Evolutionary conservation across 2,797 vertebrate genomes (phyloP).

Genomic region (Lepidocolaptes lacrymiger): DNA sequence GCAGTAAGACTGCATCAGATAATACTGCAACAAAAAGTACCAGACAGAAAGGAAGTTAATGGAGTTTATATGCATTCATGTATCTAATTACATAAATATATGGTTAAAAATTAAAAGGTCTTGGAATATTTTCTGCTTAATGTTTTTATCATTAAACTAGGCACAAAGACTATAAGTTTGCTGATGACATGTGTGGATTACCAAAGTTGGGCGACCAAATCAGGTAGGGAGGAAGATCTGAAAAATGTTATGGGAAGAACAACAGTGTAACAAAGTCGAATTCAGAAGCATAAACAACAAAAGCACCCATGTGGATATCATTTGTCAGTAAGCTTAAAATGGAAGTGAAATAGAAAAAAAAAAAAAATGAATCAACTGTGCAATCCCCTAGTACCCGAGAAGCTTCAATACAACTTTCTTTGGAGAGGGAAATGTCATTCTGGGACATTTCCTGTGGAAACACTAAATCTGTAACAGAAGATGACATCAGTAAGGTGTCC

Average conservation of each 20-base stretch:
- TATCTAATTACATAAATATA: not conserved
- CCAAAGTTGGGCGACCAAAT: not conserved
- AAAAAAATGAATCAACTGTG: not conserved
- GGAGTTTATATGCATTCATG: not conserved
- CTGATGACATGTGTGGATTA: not conserved
- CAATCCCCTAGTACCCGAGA: not conserved
- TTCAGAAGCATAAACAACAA: not conserved
- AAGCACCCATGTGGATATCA: not conserved
- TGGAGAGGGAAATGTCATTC: not conserved
- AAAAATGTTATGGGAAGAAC: not conserved
- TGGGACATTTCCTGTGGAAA: not conserved
- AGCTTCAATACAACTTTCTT: accelerated
- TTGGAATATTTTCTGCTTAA: not conserved
- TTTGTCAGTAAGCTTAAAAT: not conserved
- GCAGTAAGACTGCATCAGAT: not conserved
- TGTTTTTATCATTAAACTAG: not conserved
- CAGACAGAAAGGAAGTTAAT: not conserved
- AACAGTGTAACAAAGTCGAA: not conserved
- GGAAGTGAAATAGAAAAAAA: not conserved
- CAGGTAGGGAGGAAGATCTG: not conserved
- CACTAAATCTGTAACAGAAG: not conserved
- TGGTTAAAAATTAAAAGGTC: not conserved
- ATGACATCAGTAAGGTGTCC: not conserved
- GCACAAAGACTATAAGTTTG: not conserved
- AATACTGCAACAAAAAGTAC: not conserved